A percentile compares a stretch with the other conserved stretches of the same genome.
Evolutionary conservation across 1,140 invertebrate species (phyloP).

Genomic region (Diuraphis noxia): DNA sequence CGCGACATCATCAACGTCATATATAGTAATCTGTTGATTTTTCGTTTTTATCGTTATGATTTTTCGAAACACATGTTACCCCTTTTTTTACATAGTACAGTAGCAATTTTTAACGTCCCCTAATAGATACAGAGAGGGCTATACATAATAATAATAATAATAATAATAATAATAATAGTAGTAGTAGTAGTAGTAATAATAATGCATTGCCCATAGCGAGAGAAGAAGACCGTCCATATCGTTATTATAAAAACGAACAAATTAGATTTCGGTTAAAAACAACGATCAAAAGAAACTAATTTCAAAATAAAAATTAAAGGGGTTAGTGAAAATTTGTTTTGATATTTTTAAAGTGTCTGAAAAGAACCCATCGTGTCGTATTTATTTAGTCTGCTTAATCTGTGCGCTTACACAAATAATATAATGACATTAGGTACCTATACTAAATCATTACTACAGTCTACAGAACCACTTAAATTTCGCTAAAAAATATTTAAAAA

Average conservation of each 20-base stretch:
- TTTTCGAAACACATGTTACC: conserved; percentile 53
- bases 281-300: conserved; percentile 52
- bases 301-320: conserved; percentile 13
- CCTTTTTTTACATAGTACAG: conserved; percentile 26
- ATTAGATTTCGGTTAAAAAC: conserved; percentile 48
- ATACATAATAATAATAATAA: conserved; percentile 22
- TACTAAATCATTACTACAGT: not conserved
- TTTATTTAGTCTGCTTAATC: not conserved
- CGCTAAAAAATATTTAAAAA: not conserved
- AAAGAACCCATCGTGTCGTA: not conserved
- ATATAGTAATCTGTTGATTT: conserved; percentile 51
- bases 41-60: conserved; percentile 54
- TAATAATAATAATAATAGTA: conserved; percentile 7
- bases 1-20: conserved; percentile 51
- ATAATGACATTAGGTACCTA: not conserved
- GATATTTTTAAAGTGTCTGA: conserved; percentile 31
- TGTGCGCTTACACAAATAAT: not conserved
- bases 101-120: conserved; percentile 39
- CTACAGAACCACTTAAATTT: not conserved
- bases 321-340: conserved; percentile 43
- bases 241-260: conserved; percentile 11
- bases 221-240: not conserved
- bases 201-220: not conserved
- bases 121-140: conserved; percentile 38
- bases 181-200: not conserved